These are phyloP conservation scores for Pachycephus smyrnensis DNA, from an alignment of 2,888 invertebrate species.

Conservation along the genomic window DNA sequence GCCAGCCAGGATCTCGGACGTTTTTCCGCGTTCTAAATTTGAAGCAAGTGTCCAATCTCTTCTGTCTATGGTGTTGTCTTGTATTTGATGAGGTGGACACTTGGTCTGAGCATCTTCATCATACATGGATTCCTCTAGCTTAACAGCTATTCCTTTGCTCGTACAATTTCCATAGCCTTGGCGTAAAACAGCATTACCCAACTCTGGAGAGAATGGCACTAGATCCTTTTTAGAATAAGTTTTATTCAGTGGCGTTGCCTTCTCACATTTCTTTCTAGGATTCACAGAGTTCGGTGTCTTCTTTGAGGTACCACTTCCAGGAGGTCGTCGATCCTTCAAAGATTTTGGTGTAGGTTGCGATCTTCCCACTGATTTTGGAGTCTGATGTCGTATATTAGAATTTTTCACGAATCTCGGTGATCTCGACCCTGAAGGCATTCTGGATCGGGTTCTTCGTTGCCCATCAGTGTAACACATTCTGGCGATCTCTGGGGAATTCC, in stretches of 20 bases:
- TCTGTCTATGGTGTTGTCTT: not conserved
- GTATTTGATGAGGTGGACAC: not conserved
- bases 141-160: constrained; percentile 36
- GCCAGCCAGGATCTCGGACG: not conserved
- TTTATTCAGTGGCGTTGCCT: constrained; percentile 22
- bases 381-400: not conserved
- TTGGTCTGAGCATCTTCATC: constrained; percentile 37
- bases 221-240: constrained; percentile 26
- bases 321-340: not conserved
- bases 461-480: not conserved
- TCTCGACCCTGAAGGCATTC: not conserved
- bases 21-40: not conserved
- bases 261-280: not conserved
- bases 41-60: not conserved
- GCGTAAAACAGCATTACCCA: not conserved
- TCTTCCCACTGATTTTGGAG: not conserved
- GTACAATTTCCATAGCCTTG: not conserved
- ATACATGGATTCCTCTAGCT: constrained; percentile 43
- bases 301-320: not conserved
- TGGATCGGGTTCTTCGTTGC: not conserved
- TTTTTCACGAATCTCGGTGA: not conserved
- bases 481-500: not conserved
- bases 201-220: not conserved
- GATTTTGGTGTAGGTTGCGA: not conserved
- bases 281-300: not conserved